Base-by-base conservation (phyloP, 2,888 invertebrate genomes). In the Heteromurus nitidus region DNA sequence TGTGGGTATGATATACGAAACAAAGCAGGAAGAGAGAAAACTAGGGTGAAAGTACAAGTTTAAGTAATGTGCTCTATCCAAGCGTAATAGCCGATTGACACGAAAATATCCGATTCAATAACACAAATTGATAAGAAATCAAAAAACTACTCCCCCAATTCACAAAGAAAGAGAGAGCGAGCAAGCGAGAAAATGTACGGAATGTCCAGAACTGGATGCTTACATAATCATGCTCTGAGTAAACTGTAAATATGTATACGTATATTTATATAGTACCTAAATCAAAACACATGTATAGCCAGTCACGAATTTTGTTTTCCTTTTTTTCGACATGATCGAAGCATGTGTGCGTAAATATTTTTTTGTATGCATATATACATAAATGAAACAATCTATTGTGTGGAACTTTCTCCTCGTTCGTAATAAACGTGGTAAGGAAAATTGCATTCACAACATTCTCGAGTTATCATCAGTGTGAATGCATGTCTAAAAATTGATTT, bases 41-140 rank as follows among this genome's bases (percentile, higher is more conserved):
- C n/a, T 62, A 69, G 70, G 65, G 79, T 79, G 72, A 79, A 79
- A 69, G 69, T 69, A 77, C 69, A 77, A 79, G 42, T 70, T 79
- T 64, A 77, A 72, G 55, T 65, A 79, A 72, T 79, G 53, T 64
- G 28, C 68, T 69, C 77, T 60, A 69, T 77, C 77, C 69, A 69
- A 77, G 47, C 55, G 65, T 86, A 87, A 87, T 86, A 85, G 87
- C 83, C 82, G 72, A 83, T 81, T 85, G 85, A 80, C 87, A 87
- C 87, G 87, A 85, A 83, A 87, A 86, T 84, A 85, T 86, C 86
- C 86, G 86, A 87, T 86, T 81, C 84, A 86, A 86, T 87, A 87
- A 85, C 83, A 85, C 85, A 86, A 87, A 87, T 87, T 86, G 86
- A 87, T 86, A 87, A 87, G 85, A 86, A 87, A 86, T 87, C 86